Percentiles rank a stretch among this genome's conserved stretches.
phyloP scores from a whole-genome alignment of 2,113 vertebrate genomes.

The Clarias magur region DNA sequence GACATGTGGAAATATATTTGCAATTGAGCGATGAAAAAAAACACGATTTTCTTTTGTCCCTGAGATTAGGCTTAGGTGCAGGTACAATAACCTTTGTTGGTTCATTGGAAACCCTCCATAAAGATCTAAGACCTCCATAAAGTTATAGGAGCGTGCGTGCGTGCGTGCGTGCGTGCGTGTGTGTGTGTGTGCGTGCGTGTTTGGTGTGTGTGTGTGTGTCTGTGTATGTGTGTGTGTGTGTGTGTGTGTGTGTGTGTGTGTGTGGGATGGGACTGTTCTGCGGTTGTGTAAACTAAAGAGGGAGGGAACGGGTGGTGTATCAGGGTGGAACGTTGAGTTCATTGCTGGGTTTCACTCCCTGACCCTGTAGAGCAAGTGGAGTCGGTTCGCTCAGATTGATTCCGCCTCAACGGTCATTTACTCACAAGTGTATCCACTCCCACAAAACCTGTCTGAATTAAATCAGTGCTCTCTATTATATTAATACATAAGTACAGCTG shows the following conservation, averaged over 20 bases:
- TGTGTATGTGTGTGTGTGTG: not conserved
- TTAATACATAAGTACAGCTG: not conserved
- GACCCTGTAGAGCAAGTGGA: conserved; percentile 62
- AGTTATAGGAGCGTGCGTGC: conserved; percentile 2
- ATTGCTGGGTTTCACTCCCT: conserved; percentile 47
- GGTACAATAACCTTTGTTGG: not conserved
- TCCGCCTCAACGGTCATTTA: conserved; percentile 44
- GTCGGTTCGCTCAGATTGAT: conserved; percentile 54
- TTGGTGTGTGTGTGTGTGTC: too few species aligned
- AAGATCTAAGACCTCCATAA: not conserved
- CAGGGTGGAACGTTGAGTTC: conserved; percentile 18
- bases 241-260: conserved; percentile 10
- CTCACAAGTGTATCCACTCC: conserved; percentile 38
- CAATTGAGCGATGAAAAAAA: not conserved
- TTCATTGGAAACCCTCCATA: conserved; percentile 8
- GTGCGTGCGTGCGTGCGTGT: not conserved
- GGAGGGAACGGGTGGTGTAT: conserved; percentile 30
- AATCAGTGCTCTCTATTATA: conserved; percentile 18
- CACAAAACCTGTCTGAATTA: conserved; percentile 48
- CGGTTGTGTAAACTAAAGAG: conserved; percentile 37
- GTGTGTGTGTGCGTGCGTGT: conserved; percentile 8
- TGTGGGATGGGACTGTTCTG: not conserved
- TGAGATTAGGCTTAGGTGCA: not conserved
- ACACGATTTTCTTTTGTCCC: not conserved
- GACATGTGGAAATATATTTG: not conserved